phyloP scores from a whole-genome alignment of 1,140 invertebrate species.

The Thalassaphorura encarpata region DNA sequence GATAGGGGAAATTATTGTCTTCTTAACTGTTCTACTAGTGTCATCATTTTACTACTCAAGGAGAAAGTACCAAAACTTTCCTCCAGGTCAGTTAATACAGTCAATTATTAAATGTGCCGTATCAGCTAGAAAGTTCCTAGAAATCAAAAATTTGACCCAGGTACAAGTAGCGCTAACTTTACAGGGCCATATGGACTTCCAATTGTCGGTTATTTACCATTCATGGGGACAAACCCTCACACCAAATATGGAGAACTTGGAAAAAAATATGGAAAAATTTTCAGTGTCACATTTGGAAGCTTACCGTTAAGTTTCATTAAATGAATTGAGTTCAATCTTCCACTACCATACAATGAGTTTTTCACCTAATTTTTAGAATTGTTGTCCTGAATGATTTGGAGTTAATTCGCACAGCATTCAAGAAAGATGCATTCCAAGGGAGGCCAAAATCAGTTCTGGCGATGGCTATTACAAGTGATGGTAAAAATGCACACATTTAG shows the following conservation, averaged over 20 bases:
- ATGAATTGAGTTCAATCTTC: not conserved
- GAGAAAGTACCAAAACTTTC: slow-evolving; percentile 17
- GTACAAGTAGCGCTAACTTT: no score
- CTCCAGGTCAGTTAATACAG: no score
- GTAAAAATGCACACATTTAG: no score
- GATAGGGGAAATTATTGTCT: not conserved
- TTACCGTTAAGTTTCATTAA: slow-evolving; percentile 9
- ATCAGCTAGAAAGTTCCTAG: no score
- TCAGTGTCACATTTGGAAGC: slow-evolving; percentile 12
- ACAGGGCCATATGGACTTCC: slow-evolving; percentile 15
- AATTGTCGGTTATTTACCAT: slow-evolving; percentile 18
- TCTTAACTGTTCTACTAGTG: not conserved
- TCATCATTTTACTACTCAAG: not conserved
- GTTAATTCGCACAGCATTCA: slow-evolving; percentile 14
- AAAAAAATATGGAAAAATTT: slow-evolving; percentile 15
- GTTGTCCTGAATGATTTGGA: slow-evolving; percentile 18
- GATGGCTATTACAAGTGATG: slow-evolving; percentile 73
- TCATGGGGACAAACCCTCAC: slow-evolving; percentile 9
- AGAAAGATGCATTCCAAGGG: slow-evolving; percentile 18
- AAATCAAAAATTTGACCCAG: no score
- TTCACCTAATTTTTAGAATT: slow-evolving; percentile 5
- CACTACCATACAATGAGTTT: not conserved
- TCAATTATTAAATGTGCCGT: no score
- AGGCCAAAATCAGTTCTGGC: slow-evolving; percentile 49
- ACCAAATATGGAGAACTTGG: slow-evolving; percentile 1